Percentiles rank a stretch among this genome's conserved stretches.
phyloP scores from a whole-genome alignment of 2,888 invertebrate genomes.

The Gandaritis pyraliata region DNA sequence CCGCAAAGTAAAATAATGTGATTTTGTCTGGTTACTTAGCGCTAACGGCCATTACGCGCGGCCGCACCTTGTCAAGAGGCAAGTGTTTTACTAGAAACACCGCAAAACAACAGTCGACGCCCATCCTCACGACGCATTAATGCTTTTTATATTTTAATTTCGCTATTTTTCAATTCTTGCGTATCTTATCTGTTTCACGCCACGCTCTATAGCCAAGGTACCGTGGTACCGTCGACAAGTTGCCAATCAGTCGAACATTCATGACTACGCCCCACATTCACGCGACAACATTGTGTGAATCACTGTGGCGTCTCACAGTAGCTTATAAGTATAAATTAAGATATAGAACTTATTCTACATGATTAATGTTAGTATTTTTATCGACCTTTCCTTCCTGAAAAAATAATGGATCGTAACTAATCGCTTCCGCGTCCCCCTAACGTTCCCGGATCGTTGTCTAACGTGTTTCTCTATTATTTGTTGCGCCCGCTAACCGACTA shows the following conservation, averaged over 20 bases:
- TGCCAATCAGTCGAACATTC: conserved; percentile 50
- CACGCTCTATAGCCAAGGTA: conserved; percentile 53
- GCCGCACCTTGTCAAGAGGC: conserved; percentile 84
- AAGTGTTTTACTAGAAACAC: conserved; percentile 84
- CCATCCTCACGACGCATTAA: conserved; percentile 83
- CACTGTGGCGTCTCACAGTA: conserved; percentile 55
- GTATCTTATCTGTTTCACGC: conserved; percentile 59
- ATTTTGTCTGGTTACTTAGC: conserved; percentile 80
- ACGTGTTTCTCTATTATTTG: conserved; percentile 68
- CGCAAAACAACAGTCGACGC: conserved; percentile 77
- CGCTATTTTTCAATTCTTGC: conserved; percentile 71
- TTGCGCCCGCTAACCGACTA: conserved; percentile 83
- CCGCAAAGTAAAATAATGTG: conserved; percentile 54
- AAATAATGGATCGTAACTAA: conserved; percentile 60
- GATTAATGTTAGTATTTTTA: conserved; percentile 90
- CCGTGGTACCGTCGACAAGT: conserved; percentile 66
- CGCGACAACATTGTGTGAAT: conserved; percentile 59
- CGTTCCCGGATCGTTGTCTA: conserved; percentile 61
- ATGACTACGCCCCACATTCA: conserved; percentile 59
- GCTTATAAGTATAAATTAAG: conserved; percentile 61
- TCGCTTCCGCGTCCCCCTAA: conserved; percentile 60
- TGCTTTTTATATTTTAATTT: conserved; percentile 80
- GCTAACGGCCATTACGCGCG: conserved; percentile 84
- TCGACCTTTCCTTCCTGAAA: conserved; percentile 93
- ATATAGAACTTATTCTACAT: conserved; percentile 75